phyloP scores from a whole-genome alignment of 1,140 invertebrate genomes.

The Diachasma alloeum region DNA sequence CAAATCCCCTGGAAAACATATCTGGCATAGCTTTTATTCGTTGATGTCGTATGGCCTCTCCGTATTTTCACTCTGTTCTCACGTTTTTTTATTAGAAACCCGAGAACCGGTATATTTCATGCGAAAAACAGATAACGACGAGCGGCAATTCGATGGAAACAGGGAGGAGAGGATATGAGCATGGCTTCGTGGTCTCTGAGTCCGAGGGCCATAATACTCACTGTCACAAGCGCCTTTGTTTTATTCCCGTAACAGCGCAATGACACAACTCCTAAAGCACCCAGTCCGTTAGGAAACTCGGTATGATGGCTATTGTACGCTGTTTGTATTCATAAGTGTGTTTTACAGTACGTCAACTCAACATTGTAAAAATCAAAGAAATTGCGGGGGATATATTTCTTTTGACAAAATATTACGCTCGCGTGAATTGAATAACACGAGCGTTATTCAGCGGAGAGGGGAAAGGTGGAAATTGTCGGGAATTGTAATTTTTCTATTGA shows the following conservation, averaged over 20 bases:
- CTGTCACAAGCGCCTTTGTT: constrained; percentile 15
- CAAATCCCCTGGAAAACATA: background rate
- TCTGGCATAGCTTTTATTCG: background rate
- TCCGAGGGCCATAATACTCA: background rate
- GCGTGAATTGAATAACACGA: too few relatives aligned
- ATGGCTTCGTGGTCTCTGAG: background rate
- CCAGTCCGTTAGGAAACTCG: background rate
- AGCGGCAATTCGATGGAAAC: background rate
- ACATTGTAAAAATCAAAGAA: background rate
- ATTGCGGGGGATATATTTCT: background rate
- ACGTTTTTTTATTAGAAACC: background rate
- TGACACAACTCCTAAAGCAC: constrained; percentile 4
- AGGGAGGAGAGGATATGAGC: background rate
- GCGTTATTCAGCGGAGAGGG: too few relatives aligned
- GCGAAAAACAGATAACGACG: background rate
- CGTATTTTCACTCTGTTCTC: background rate
- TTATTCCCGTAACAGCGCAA: background rate
- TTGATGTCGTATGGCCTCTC: background rate
- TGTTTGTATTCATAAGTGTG: background rate
- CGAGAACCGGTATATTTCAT: background rate
- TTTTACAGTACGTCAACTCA: background rate
- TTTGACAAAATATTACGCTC: too few relatives aligned
- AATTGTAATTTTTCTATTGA: background rate
- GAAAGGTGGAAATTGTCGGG: too few relatives aligned
- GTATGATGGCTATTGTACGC: background rate